Evolutionary conservation across 1,140 invertebrate genomes (phyloP), one percentile per base, ranked within the genome.

Genomic region (Drosophila ananassae): DNA sequence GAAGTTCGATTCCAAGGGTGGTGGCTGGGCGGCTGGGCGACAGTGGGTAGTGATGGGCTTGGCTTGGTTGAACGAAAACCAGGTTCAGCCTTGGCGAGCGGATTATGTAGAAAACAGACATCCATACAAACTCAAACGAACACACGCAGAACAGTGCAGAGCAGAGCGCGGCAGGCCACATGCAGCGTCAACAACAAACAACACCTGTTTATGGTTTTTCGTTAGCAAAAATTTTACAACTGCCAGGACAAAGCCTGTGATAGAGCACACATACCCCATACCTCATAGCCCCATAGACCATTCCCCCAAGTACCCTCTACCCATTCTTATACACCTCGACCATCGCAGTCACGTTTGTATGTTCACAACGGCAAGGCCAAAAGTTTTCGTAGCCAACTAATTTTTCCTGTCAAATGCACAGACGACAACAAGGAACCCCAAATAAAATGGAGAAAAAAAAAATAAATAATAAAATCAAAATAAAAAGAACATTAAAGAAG

Each of bases 341-440:
- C 30, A 7, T n/a, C 13, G 3, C 25, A 41, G 50, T 60, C 61
- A 54, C 44, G 57, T 62, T 44, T 7, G 34, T 17, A 22, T 74
- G 54, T 59, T 37, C 41, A 57, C 59, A 71, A 50, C 47, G 63
- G 72, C 57, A 57, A 77, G 82, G 81, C 81, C 82, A 85, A 85
- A 85, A 85, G 63, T 85, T 85, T 85, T 85, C 82, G 82, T 87
- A 89, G 82, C 78, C 82, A 87, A 87, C 82, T 87, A 87, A 87
- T 87, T 87, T 87, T 87, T 87, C 82, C 82, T 87, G 82, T 87
- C 82, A 87, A 87, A 77, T 89, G 82, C 82, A 87, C 82, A 87
- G 82, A 85, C 81, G 81, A 81, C 82, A 77, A 85, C 77, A 78
- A 61, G 63, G 55, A 61, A 68, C 73, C 50, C 39, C 57, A 37